Percentiles rank a stretch among this genome's conserved stretches.
Evolutionary conservation across 2,888 invertebrate species (phyloP).

Genomic region (Rhogogaster chlorosoma): DNA sequence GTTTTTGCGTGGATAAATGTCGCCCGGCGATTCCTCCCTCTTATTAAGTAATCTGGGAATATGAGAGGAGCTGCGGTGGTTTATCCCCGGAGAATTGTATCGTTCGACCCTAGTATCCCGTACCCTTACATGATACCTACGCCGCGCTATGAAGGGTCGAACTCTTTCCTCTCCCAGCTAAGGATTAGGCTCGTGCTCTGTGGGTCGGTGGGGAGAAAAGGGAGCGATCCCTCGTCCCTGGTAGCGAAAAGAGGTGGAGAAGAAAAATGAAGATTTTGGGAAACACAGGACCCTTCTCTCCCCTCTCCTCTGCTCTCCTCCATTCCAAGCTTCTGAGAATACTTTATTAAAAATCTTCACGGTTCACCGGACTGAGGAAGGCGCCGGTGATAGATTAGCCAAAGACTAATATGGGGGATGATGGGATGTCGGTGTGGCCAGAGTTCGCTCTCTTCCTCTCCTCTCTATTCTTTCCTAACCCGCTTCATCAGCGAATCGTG

Average conservation of each 20-base stretch:
- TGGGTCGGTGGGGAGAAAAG: slow-evolving; percentile 13
- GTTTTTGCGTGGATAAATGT: background rate
- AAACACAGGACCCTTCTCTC: background rate
- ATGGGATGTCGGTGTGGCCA: background rate
- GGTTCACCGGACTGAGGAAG: background rate
- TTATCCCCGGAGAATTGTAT: slow-evolving; percentile 7
- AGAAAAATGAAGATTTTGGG: slow-evolving; percentile 37
- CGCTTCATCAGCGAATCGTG: background rate
- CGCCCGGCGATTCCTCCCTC: background rate
- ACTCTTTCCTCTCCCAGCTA: background rate
- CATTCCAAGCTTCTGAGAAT: background rate
- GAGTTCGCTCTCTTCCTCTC: background rate
- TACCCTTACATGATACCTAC: background rate
- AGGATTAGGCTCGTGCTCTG: background rate
- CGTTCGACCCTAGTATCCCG: background rate
- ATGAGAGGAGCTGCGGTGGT: background rate
- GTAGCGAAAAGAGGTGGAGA: background rate
- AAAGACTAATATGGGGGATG: background rate
- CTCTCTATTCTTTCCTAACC: background rate
- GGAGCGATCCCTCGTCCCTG: slow-evolving; percentile 8
- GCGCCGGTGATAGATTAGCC: slow-evolving; percentile 12
- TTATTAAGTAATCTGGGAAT: background rate
- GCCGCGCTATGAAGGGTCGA: background rate
- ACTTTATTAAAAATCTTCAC: slow-evolving; percentile 30
- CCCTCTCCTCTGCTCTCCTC: background rate